phyloP scores from a whole-genome alignment of 2,888 invertebrate species.

The Pheosia tremula region DNA sequence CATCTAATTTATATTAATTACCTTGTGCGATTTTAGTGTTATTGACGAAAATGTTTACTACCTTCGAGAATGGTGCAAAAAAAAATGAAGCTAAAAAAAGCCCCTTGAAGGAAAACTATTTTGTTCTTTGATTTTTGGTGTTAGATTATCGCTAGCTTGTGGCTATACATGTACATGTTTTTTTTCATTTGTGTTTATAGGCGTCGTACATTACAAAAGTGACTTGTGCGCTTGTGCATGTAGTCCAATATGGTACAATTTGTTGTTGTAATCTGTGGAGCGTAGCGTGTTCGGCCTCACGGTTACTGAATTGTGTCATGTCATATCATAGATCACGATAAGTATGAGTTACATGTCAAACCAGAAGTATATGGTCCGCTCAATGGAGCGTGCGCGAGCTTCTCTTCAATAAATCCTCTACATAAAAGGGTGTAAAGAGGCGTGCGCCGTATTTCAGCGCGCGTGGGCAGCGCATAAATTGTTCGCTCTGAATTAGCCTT shows the following conservation, averaged over 20 bases:
- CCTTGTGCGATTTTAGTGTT: no score
- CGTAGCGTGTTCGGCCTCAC: slow-evolving; percentile 53
- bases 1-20: no score
- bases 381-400: slow-evolving; percentile 65
- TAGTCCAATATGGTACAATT: slow-evolving; percentile 36
- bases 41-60: no score
- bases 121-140: no score
- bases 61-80: no score
- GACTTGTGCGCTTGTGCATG: slow-evolving; percentile 2
- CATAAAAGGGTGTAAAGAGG: slow-evolving; percentile 77
- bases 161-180: no score
- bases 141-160: no score
- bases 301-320: slow-evolving; percentile 56
- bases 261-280: slow-evolving; percentile 55
- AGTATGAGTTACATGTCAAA: slow-evolving; percentile 69
- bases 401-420: slow-evolving; percentile 74
- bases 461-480: slow-evolving; percentile 78
- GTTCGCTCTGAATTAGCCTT: slow-evolving; percentile 73
- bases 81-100: no score
- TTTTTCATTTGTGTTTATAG: not conserved
- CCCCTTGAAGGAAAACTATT: no score
- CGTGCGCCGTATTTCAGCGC: slow-evolving; percentile 74
- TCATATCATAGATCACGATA: slow-evolving; percentile 61
- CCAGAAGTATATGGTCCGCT: slow-evolving; percentile 57
- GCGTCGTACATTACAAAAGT: not conserved